Base-by-base conservation (phyloP, 2,888 invertebrate genomes). In the Saturnia japonica region DNA sequence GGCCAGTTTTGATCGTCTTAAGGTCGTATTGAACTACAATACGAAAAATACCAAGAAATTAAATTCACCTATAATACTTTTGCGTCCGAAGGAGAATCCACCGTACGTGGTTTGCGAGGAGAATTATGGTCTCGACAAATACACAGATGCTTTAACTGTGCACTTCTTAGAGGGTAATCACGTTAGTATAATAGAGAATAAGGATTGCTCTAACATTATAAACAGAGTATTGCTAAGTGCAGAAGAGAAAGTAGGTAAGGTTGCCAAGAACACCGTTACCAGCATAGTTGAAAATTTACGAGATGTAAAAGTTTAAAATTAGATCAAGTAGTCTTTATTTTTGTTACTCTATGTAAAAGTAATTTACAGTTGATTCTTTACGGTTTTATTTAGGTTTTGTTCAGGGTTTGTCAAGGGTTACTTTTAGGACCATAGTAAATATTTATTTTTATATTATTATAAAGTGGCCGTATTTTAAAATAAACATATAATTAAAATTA, bases 111-210 rank as follows among this genome's bases (percentile, higher is more conserved):
- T 92, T 0, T 83, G 95, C 2, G 95, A 95, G 68, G 95, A 96
- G 45, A 96, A 96, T 81, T 97, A 97, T 78, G 95, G 95, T 25
- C 85, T 97, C 0, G 94, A 95, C 0, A 94, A 95, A 83, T 84
- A 94, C 40, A 95, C 96, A 0, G 94, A 93, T 0, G 91, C 91
- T 3, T 94, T 96, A 0, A 93, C 94, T 0, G 90, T 97, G 0
- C 94, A 95, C 78, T 94, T 94, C 67, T 89, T 96, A n/a, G 96
- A 96, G 80, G 97, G 97, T 14, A 96, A 96, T 82, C 97, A 97
- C 79, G 85, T 95, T 0, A 95, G 95, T 60, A 96, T 97, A 78
- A 82, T 97, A 76, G 95, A 96, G 19, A 96, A 96, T 79, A 91
- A 94, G 68, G 95, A 95, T 76, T 89, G 96, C 68, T 94, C 96